Base-by-base conservation (phyloP, 1,140 invertebrate species). In the Zaprionus nigranus region DNA sequence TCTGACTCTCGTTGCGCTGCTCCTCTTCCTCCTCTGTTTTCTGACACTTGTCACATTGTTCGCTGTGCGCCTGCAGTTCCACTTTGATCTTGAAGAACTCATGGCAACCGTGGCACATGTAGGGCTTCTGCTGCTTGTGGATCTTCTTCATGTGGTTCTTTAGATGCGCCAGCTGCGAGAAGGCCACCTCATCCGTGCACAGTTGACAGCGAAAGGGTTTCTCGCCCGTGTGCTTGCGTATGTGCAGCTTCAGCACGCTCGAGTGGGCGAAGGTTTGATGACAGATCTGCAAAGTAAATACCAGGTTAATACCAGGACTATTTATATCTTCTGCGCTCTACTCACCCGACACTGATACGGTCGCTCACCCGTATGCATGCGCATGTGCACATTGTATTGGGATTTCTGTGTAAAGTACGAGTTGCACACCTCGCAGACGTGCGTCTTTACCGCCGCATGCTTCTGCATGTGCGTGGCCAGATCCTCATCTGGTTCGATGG, bases 381-480 rank as follows among this genome's bases (percentile, higher is more conserved):
- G 94, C 94, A 97, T 97, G 86, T 99, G 98, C 1, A 99, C 96
- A 61, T 97, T 98, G 58, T 99, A 94, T 87, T 99, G 98, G 0
- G 97, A 98, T 49, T 97, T 97, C 92, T 99, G 98, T 2, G 97
- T 97, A 83, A 99, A 99, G 46, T 96, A 94, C 15, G 98, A 96
- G n/a, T 98, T 97, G 93, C 99, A 99, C 22, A 98, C 96, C 2
- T 96, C 96, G 92, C 99, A 99, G 13, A 96, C 95, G 92, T 98
- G 98, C 0, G 98, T 97, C 75, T 97, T 96, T n/a, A 96, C 94
- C 40, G 97, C 95, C 4, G 95, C 95, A 93, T 98, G 97, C 5
- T 96, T 97, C 54, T 97, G 94, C 94, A 98, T 95, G 90, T 98
- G 97, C 73, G 97, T 96, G 28, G 96, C 96, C 57, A 98, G 93